Evolutionary conservation across 1,140 invertebrate species (phyloP).

Genomic region (Oscheius sp.): DNA sequence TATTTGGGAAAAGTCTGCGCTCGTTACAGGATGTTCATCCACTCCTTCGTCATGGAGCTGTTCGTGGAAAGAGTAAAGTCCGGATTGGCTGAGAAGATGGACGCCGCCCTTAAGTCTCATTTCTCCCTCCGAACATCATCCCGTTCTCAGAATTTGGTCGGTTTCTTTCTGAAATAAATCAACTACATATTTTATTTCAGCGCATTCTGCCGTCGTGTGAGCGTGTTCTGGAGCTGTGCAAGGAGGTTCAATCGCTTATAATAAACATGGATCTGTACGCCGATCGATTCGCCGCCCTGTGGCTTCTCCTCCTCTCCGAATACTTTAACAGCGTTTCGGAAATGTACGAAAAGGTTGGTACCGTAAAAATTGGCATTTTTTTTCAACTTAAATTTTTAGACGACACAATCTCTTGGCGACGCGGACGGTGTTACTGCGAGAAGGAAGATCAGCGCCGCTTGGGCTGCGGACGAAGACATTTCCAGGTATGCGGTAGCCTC

Average conservation of each 20-base stretch:
- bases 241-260: conserved; percentile 52
- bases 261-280: conserved; percentile 51
- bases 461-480: conserved; percentile 91
- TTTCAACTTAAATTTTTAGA: conserved; percentile 36
- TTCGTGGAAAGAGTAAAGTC: conserved; percentile 47
- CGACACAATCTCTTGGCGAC: conserved; percentile 36
- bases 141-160: conserved; percentile 1
- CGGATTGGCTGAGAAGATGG: conserved; percentile 49
- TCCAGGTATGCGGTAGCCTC: conserved; percentile 10
- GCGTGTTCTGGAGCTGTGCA: conserved; percentile 49
- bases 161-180: no score
- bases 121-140: not conserved
- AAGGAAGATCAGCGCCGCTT: conserved; percentile 79
- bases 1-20: not conserved
- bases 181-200: conserved; percentile 34
- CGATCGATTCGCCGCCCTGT: conserved; percentile 53
- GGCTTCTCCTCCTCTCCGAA: conserved; percentile 55
- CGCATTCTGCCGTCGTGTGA: conserved; percentile 46
- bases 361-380: not conserved
- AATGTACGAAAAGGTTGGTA: conserved; percentile 42
- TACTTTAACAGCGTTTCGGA: conserved; percentile 45
- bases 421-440: conserved; percentile 62
- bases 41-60: conserved; percentile 53
- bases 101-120: conserved; percentile 35
- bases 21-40: conserved; percentile 39